Percentiles rank a stretch among this genome's conserved stretches.
Conservation (phyloP, 2,888 invertebrate genomes). For the Drosophila sordidapex region DNA sequence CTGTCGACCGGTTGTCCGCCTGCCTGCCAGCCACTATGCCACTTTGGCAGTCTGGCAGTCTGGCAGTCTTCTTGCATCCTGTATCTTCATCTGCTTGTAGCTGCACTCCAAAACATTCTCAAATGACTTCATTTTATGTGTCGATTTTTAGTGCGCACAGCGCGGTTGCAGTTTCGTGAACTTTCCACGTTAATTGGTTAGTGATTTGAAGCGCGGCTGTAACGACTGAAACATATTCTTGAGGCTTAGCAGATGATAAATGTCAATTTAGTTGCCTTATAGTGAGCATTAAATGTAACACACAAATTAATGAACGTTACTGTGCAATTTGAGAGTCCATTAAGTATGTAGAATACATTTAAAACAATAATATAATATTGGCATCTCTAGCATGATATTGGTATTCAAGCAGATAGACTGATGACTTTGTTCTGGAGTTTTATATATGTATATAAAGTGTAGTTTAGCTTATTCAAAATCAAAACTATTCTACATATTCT, state of each 20-base stretch:
- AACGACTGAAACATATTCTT: conserved; percentile 50
- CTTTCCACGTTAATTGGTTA: conserved; percentile 76
- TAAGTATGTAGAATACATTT: not conserved
- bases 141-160: conserved; percentile 71
- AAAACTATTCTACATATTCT: not conserved
- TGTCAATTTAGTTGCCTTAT: conserved; percentile 30
- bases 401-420: not conserved
- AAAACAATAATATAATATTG: not conserved
- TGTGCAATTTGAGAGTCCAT: not conserved
- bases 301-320: conserved; percentile 7
- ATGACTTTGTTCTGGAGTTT: not conserved
- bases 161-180: conserved; percentile 75
- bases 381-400: not conserved
- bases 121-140: conserved; percentile 78
- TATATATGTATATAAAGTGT: not conserved
- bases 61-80: conserved; percentile 21
- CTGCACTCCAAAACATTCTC: conserved; percentile 67
- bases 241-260: conserved; percentile 32
- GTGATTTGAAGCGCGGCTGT: conserved; percentile 62
- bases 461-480: not conserved
- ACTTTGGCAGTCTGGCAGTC: conserved; percentile 21
- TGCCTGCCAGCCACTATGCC: conserved; percentile 16
- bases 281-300: conserved; percentile 8
- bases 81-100: conserved; percentile 42
- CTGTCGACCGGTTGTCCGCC: conserved; percentile 60